Evolutionary conservation across 2,888 invertebrate species (phyloP).

Genomic region (Muscina levida): DNA sequence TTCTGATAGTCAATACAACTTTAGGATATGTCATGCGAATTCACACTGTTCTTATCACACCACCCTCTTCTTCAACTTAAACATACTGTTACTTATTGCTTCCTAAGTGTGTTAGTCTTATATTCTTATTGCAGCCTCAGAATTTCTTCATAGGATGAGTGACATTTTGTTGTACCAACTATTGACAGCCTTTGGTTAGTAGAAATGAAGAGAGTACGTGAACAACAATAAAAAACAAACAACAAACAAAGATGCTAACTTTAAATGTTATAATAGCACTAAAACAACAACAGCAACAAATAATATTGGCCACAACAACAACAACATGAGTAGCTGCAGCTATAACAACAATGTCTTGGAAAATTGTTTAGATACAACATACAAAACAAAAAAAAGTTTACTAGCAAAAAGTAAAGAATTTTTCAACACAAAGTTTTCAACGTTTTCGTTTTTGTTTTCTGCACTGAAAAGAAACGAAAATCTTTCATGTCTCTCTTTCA

Average conservation of each 20-base stretch:
- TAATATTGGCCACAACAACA: slow-evolving; percentile 36
- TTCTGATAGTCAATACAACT: too few relatives aligned
- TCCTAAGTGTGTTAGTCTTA: neutral
- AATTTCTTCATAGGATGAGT: slow-evolving; percentile 66
- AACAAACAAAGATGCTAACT: slow-evolving; percentile 52
- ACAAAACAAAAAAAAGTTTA: slow-evolving; percentile 17
- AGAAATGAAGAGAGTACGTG: neutral
- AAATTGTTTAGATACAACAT: slow-evolving; percentile 40
- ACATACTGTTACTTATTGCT: slow-evolving; percentile 15
- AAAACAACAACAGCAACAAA: slow-evolving; percentile 40
- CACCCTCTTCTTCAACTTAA: neutral
- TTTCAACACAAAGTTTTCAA: slow-evolving; percentile 38
- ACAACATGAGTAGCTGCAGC: slow-evolving; percentile 31
- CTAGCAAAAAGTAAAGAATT: slow-evolving; percentile 44
- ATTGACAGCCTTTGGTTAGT: slow-evolving; percentile 67
- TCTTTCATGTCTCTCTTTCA: slow-evolving; percentile 33
- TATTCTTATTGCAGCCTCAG: neutral
- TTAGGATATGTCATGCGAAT: too few relatives aligned
- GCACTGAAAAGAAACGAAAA: slow-evolving; percentile 45
- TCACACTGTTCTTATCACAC: too few relatives aligned
- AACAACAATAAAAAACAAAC: neutral
- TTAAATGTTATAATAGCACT: slow-evolving; percentile 61
- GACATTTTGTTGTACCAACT: slow-evolving; percentile 68
- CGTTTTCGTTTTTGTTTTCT: slow-evolving; percentile 48
- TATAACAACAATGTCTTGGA: slow-evolving; percentile 32